Conservation (phyloP, 2,113 vertebrate species). For the Spheniscus mendiculus region DNA sequence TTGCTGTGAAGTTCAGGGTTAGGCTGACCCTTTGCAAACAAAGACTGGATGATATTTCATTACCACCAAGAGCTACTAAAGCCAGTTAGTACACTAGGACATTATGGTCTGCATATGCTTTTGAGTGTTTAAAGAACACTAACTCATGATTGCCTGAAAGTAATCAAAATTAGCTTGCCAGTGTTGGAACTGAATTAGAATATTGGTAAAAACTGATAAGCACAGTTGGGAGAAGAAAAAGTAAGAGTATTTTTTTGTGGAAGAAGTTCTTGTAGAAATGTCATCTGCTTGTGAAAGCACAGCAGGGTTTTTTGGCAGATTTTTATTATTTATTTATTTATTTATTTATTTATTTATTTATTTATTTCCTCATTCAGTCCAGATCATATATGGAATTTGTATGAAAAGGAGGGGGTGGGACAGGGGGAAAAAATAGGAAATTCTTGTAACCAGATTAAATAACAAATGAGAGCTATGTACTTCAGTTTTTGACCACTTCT, state of each 20-base stretch:
- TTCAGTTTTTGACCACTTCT: background rate
- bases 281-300: background rate
- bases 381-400: background rate
- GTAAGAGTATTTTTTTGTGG: background rate
- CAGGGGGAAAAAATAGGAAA: background rate
- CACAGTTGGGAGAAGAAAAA: too few species aligned
- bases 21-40: background rate
- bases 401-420: background rate
- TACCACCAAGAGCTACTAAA: background rate
- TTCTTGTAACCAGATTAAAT: background rate
- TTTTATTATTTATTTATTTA: too few species aligned
- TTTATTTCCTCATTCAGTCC: too few species aligned
- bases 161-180: background rate
- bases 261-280: background rate
- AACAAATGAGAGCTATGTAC: background rate
- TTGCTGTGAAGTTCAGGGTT: background rate
- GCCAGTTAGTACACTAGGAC: background rate
- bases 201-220: background rate
- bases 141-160: background rate
- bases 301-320: background rate
- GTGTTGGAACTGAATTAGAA: background rate
- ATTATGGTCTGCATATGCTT: background rate
- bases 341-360: too few species aligned
- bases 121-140: background rate
- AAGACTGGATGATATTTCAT: background rate